Percentiles rank a stretch among this genome's conserved stretches.
These are phyloP conservation scores for Meles meles DNA, from an alignment of 2,113 vertebrate species.

Conservation along the genomic window DNA sequence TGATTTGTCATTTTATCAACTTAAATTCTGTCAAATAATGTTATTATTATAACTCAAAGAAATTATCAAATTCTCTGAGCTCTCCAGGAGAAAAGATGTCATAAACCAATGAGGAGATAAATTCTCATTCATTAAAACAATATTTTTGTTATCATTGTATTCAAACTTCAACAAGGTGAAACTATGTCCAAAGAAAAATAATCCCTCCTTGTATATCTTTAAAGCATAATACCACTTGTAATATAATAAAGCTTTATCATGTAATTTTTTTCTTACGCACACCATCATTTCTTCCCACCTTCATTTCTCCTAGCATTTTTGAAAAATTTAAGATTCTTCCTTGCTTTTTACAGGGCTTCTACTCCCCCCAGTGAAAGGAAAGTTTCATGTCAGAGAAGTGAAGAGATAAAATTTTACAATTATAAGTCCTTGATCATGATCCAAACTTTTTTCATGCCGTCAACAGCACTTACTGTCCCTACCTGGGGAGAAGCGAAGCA, in stretches of 20 bases:
- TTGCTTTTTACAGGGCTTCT: neutral
- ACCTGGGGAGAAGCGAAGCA: conserved; percentile 20
- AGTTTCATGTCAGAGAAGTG: conserved; percentile 45
- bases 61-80: neutral
- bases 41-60: neutral
- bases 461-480: conserved; percentile 33
- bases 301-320: neutral
- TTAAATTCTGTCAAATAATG: neutral
- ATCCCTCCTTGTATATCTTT: neutral
- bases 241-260: neutral
- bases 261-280: neutral
- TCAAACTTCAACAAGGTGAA: neutral
- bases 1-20: neutral
- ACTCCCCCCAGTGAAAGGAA: neutral
- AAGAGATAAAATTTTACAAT: conserved; percentile 55
- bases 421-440: conserved; percentile 44
- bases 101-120: conserved; percentile 8
- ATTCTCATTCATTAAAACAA: neutral
- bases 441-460: conserved; percentile 38
- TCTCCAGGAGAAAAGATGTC: neutral
- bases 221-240: neutral
- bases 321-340: neutral
- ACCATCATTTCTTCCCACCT: neutral
- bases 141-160: neutral
- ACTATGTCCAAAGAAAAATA: neutral